A percentile compares a stretch with the other conserved stretches of the same genome.
These are phyloP conservation scores for Calcarius ornatus DNA, from an alignment of 2,113 vertebrate species.

Conservation along the genomic window DNA sequence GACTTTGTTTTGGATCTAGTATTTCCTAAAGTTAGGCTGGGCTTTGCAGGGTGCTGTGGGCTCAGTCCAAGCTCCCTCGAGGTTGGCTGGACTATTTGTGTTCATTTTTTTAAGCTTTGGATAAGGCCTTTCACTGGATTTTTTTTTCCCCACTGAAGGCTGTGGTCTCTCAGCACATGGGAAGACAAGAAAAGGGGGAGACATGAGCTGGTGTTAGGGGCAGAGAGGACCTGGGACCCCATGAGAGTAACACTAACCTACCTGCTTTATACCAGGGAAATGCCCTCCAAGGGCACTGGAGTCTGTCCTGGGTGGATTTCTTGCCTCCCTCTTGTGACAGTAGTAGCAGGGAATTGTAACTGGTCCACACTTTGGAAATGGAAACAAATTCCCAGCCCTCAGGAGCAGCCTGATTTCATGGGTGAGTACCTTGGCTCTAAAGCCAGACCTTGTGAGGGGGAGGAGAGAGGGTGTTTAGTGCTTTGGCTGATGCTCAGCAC, in stretches of 20 bases:
- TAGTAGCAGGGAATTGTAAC: not conserved
- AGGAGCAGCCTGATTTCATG: not conserved
- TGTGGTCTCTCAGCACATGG: not conserved
- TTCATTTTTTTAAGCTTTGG: not conserved
- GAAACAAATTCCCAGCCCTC: not conserved
- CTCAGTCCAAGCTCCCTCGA: not conserved
- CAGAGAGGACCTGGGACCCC: not conserved
- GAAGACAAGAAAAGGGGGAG: not conserved
- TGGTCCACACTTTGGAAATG: not conserved
- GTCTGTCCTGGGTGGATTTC: not conserved
- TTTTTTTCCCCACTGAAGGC: not conserved
- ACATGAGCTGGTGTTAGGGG: not conserved
- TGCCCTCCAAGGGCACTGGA: not conserved
- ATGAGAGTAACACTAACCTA: not conserved
- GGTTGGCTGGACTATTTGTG: not conserved
- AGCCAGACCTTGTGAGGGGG: not conserved
- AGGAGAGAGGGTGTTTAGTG: not conserved
- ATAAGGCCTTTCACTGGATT: not conserved
- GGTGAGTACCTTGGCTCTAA: not conserved
- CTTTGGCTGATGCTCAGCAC: not conserved
- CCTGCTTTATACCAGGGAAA: not conserved
- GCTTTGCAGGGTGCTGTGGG: not conserved
- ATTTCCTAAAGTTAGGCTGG: conserved; percentile 8
- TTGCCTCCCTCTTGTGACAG: not conserved
- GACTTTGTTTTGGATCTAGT: conserved; percentile 48